Evolutionary conservation across 2,797 vertebrate genomes (phyloP).

Genomic region (Crotalus adamanteus): DNA sequence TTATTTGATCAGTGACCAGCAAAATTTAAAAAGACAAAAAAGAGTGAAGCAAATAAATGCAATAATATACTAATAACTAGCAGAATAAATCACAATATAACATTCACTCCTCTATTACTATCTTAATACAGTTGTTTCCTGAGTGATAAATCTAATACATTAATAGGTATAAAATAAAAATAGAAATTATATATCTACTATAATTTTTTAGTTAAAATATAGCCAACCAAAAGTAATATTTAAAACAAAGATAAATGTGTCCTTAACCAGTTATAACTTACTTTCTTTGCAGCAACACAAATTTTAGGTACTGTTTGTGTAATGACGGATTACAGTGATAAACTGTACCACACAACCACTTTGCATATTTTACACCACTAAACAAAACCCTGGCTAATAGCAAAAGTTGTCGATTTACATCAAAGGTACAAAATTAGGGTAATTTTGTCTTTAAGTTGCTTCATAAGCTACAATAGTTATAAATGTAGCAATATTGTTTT

Average conservation of each 20-base stretch:
- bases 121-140: neutral
- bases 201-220: too few species aligned
- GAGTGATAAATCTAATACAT: neutral
- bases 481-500: neutral
- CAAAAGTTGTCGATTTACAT: neutral
- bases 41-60: neutral
- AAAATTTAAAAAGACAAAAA: neutral
- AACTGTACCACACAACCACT: neutral
- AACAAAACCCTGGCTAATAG: neutral
- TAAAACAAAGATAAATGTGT: too few species aligned
- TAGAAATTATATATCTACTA: too few species aligned
- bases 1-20: neutral
- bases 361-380: neutral
- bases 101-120: neutral
- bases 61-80: neutral
- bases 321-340: neutral
- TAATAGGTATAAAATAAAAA: neutral
- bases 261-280: too few species aligned
- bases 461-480: neutral
- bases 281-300: too few species aligned
- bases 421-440: neutral
- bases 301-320: too few species aligned
- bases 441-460: neutral
- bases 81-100: neutral
- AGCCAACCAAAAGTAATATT: too few species aligned